Conservation (phyloP, 1,140 invertebrate genomes). For the Lasaia peninsularis region DNA sequence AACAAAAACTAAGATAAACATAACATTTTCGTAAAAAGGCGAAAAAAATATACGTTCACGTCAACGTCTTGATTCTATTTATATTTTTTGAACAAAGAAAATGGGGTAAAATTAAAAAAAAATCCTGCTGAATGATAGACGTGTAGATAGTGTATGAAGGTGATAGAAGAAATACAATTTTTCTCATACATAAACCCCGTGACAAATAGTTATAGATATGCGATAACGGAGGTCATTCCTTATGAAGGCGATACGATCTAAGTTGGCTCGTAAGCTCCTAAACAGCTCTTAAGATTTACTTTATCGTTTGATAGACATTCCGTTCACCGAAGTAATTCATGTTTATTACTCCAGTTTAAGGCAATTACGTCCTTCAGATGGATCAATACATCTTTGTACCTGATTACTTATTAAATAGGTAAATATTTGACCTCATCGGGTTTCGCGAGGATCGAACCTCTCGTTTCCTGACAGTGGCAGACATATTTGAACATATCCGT, state of each 20-base stretch:
- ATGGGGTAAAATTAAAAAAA: too few relatives aligned
- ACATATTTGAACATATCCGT: too few relatives aligned
- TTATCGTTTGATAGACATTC: conserved; percentile 22
- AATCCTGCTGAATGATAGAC: not conserved
- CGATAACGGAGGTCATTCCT: conserved; percentile 31
- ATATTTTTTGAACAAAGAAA: too few relatives aligned
- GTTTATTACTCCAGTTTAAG: conserved; percentile 15
- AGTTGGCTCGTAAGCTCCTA: conserved; percentile 30
- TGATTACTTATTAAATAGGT: too few relatives aligned
- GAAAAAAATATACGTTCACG: too few relatives aligned
- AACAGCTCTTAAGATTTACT: conserved; percentile 31
- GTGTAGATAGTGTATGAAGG: not conserved
- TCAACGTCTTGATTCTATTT: too few relatives aligned
- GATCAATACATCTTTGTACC: not conserved
- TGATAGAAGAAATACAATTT: conserved; percentile 9
- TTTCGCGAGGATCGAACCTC: too few relatives aligned
- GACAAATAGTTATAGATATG: conserved; percentile 23
- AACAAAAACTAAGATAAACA: too few relatives aligned
- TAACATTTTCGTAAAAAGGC: too few relatives aligned
- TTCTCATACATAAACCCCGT: conserved; percentile 14
- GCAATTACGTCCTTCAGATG: conserved; percentile 28
- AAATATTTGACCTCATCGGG: too few relatives aligned
- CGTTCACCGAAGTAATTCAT: conserved; percentile 3
- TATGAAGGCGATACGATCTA: conserved; percentile 36
- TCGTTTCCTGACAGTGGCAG: too few relatives aligned